These are phyloP conservation scores for Myopa testacea DNA, from an alignment of 2,888 invertebrate genomes.

Conservation along the genomic window DNA sequence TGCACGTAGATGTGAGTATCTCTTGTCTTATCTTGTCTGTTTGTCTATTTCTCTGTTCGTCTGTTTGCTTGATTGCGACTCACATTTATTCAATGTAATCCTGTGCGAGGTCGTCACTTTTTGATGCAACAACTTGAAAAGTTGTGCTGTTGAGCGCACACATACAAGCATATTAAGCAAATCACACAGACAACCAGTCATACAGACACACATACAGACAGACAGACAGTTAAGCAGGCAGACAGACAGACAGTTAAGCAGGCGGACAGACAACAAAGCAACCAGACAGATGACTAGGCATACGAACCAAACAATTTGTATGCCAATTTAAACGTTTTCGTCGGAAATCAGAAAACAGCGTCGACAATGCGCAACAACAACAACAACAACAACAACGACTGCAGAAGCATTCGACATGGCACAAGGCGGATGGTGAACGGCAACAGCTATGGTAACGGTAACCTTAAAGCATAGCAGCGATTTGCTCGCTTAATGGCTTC, in stretches of 20 bases:
- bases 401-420: background rate
- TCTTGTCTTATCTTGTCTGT: background rate
- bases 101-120: background rate
- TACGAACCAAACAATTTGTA: conserved; percentile 19
- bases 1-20: background rate
- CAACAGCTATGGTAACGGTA: conserved; percentile 1
- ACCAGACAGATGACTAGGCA: background rate
- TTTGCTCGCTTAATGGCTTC: background rate
- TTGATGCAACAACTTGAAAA: background rate
- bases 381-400: conserved; percentile 2
- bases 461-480: conserved; percentile 8
- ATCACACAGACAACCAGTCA: background rate
- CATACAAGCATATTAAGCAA: background rate
- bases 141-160: background rate
- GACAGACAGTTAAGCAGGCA: too few relatives aligned
- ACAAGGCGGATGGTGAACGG: background rate
- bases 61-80: background rate
- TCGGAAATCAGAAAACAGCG: conserved; percentile 14
- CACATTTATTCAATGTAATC: conserved; percentile 4
- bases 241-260: background rate
- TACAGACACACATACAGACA: conserved; percentile 1
- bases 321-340: conserved; percentile 34
- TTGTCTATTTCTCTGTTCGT: background rate
- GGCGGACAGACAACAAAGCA: background rate
- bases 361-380: conserved; percentile 9